A percentile compares a stretch with the other conserved stretches of the same genome.
These are phyloP conservation scores for Ecdyonurus torrentis DNA, from an alignment of 2,888 invertebrate genomes.

Conservation along the genomic window DNA sequence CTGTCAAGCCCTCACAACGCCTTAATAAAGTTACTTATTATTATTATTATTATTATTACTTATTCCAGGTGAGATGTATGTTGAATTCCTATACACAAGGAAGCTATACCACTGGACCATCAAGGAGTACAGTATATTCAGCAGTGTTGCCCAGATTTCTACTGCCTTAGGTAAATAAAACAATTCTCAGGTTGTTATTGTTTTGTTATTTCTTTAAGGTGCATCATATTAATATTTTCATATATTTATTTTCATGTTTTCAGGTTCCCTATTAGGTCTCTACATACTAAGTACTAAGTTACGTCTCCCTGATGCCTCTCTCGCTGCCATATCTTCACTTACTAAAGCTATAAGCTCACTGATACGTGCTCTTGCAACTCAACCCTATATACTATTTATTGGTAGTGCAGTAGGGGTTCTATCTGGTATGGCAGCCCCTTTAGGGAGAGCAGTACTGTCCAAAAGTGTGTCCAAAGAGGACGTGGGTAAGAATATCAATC, in stretches of 20 bases:
- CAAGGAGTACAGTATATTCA: conserved; percentile 39
- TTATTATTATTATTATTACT: no score
- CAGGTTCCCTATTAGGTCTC: conserved; percentile 38
- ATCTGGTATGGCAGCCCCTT: conserved; percentile 35
- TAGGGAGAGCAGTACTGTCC: conserved; percentile 40
- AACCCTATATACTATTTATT: conserved; percentile 23
- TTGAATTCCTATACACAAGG: conserved; percentile 46
- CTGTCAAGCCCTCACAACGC: no score
- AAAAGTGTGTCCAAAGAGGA: conserved; percentile 41
- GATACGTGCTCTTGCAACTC: conserved; percentile 17
- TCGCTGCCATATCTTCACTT: conserved; percentile 17
- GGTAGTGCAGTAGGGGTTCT: conserved; percentile 32
- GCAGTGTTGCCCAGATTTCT: conserved; percentile 32
- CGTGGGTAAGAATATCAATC: conserved; percentile 34
- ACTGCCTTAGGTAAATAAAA: conserved; percentile 28
- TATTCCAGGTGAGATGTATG: conserved; percentile 31
- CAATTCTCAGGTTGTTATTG: no score
- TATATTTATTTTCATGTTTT: no score
- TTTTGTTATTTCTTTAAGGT: no score
- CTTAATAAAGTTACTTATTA: no score
- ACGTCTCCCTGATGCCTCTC: conserved; percentile 18
- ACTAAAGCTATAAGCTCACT: conserved; percentile 15
- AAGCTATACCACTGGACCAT: conserved; percentile 48
- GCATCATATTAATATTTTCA: no score
- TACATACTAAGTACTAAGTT: conserved; percentile 27